Conservation (phyloP, 2,113 vertebrate species). For the Vanacampus margaritifer region DNA sequence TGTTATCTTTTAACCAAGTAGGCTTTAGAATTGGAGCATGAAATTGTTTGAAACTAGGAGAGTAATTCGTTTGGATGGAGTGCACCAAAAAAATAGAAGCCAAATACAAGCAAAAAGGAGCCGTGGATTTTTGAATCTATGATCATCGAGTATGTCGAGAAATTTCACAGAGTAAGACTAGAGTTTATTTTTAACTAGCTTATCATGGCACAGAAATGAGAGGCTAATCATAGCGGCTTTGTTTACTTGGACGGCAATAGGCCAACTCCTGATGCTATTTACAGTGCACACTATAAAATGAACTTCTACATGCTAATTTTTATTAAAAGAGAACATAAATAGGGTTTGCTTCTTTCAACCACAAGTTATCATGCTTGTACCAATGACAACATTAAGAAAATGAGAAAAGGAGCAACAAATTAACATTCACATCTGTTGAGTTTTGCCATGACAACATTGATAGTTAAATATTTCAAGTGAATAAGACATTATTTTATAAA, state of each 20-base stretch:
- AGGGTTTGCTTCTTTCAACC: not conserved
- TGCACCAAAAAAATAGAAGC: constrained; percentile 50
- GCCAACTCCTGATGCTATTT: not conserved
- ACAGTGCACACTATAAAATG: not conserved
- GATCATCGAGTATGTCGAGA: constrained; percentile 29
- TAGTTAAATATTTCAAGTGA: too few species aligned
- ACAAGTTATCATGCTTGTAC: not conserved
- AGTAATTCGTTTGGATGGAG: constrained; percentile 55
- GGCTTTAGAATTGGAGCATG: constrained; percentile 72
- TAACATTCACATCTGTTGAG: too few species aligned
- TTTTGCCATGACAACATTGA: too few species aligned
- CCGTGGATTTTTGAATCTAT: constrained; percentile 31
- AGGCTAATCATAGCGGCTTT: constrained; percentile 16
- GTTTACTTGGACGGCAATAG: constrained; percentile 5
- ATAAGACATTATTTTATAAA: too few species aligned
- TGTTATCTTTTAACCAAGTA: constrained; percentile 63
- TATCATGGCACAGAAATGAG: constrained; percentile 33
- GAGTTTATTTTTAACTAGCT: constrained; percentile 47
- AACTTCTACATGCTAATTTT: not conserved
- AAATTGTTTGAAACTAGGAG: constrained; percentile 72
- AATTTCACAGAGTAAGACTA: constrained; percentile 40
- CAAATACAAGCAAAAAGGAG: constrained; percentile 37
- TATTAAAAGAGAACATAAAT: not conserved
- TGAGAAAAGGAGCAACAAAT: too few species aligned
- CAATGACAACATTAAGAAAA: not conserved